A percentile compares a stretch with the other conserved stretches of the same genome.
Conservation (phyloP, 92 coral and sea anemone genomes). For the Zoanthus gigantus region DNA sequence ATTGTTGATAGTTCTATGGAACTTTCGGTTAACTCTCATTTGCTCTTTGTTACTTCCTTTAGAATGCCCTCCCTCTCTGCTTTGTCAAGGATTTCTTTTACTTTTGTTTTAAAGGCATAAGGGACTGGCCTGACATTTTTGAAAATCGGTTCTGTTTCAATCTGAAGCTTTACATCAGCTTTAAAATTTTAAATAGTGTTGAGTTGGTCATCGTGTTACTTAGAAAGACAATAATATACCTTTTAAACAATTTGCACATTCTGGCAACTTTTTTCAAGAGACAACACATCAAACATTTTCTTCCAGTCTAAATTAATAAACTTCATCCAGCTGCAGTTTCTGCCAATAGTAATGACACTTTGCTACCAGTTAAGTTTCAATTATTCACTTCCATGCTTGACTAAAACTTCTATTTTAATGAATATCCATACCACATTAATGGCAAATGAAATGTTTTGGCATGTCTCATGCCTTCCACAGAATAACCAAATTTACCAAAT, state of each 20-base stretch:
- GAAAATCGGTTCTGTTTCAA: constrained; percentile 38
- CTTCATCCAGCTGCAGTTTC: background rate
- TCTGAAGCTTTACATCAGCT: too few relatives aligned
- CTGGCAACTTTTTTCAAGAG: constrained; percentile 3
- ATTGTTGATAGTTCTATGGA: constrained; percentile 42
- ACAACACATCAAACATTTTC: background rate
- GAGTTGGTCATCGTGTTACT: too few relatives aligned
- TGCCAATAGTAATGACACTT: background rate
- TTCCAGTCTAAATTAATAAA: background rate
- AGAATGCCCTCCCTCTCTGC: constrained; percentile 8
- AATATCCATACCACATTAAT: too few relatives aligned
- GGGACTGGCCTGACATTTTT: constrained; percentile 55
- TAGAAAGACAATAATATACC: background rate
- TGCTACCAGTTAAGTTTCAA: background rate
- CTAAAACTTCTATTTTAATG: too few relatives aligned
- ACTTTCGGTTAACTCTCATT: constrained; percentile 35
- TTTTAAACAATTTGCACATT: constrained; percentile 23
- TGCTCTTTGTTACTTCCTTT: constrained; percentile 37
- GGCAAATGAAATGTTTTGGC: too few relatives aligned
- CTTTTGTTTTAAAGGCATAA: constrained; percentile 45
- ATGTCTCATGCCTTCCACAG: too few relatives aligned
- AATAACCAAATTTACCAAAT: too few relatives aligned
- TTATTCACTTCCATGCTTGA: too few relatives aligned
- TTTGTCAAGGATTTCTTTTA: constrained; percentile 40
- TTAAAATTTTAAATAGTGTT: too few relatives aligned